Evolutionary conservation across 1,140 invertebrate genomes (phyloP).

Genomic region (Kradibia gibbosae): DNA sequence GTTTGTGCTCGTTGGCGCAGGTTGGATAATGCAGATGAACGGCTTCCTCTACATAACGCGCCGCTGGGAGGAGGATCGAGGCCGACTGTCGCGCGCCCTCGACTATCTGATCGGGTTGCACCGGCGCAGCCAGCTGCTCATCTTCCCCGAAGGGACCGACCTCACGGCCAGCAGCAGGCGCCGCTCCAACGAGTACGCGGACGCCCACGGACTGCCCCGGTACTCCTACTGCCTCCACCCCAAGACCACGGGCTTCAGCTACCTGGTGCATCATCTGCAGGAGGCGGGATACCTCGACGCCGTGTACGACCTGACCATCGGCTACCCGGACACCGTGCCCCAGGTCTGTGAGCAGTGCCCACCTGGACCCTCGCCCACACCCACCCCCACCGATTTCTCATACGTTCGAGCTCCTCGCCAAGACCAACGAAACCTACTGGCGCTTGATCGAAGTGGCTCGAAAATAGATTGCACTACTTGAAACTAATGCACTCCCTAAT

Average conservation of each 20-base stretch:
- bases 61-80: conserved; percentile 84
- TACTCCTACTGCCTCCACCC: conserved; percentile 88
- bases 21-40: conserved; percentile 92
- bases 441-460: no score
- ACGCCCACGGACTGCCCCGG: conserved; percentile 77
- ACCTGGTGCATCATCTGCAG: conserved; percentile 79
- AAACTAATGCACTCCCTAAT: no score
- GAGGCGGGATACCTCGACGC: conserved; percentile 78
- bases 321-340: conserved; percentile 80
- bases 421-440: no score
- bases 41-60: conserved; percentile 88
- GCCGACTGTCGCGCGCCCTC: conserved; percentile 78
- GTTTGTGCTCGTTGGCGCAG: conserved; percentile 68
- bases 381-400: no score
- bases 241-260: conserved; percentile 87
- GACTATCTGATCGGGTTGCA: conserved; percentile 81
- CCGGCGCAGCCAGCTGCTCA: conserved; percentile 79
- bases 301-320: conserved; percentile 86
- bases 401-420: no score
- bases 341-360: conserved; percentile 70
- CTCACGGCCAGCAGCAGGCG: conserved; percentile 81
- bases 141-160: conserved; percentile 94
- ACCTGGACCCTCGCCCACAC: no score
- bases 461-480: no score
- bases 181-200: conserved; percentile 83